Percentiles rank a stretch among this genome's conserved stretches.
These are phyloP conservation scores for Eugnorisma glareosa DNA, from an alignment of 2,888 invertebrate genomes.

Conservation along the genomic window DNA sequence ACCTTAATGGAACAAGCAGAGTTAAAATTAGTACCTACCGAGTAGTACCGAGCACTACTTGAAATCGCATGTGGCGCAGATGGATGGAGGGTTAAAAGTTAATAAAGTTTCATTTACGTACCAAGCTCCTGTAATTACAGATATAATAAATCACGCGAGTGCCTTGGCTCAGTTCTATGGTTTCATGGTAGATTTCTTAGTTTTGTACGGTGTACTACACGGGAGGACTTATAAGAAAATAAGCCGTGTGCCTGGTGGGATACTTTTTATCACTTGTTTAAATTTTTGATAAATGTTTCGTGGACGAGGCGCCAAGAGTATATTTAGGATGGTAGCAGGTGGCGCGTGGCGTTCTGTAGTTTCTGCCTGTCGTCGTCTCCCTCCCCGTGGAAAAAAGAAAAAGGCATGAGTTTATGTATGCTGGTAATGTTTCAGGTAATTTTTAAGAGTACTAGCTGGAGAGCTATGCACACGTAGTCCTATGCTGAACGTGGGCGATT, in stretches of 20 bases:
- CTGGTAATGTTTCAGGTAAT: no score
- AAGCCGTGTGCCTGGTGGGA: background rate
- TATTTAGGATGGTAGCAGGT: background rate
- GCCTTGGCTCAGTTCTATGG: constrained; percentile 3
- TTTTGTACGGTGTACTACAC: background rate
- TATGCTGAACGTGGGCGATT: background rate
- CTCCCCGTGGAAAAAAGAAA: no score
- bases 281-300: no score
- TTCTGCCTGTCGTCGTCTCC: background rate
- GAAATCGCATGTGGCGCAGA: constrained; percentile 47
- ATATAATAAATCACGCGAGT: constrained; percentile 26
- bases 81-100: constrained; percentile 33
- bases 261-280: background rate
- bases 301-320: background rate
- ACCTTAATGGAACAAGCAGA: constrained; percentile 23
- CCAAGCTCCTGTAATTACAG: constrained; percentile 23
- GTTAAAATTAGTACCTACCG: constrained; percentile 41
- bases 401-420: background rate
- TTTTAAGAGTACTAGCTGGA: no score
- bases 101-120: constrained; percentile 34
- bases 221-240: background rate
- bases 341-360: background rate
- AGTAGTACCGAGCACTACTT: constrained; percentile 37
- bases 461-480: no score
- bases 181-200: background rate